phyloP scores from a whole-genome alignment of 2,797 vertebrate species.

The Urosaurus nigricauda region DNA sequence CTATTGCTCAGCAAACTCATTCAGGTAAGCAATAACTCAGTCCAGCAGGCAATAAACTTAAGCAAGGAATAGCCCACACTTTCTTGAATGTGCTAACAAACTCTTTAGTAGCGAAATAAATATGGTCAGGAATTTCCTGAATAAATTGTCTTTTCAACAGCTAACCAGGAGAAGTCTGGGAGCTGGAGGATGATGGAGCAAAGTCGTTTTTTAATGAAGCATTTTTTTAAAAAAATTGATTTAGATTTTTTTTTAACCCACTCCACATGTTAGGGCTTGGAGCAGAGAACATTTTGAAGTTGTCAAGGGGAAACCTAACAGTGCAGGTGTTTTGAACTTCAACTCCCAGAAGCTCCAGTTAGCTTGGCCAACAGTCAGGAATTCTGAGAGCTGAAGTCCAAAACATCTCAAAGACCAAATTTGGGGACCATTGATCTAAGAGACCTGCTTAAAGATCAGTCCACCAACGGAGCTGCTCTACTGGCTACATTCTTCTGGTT shows the following conservation, averaged over 20 bases:
- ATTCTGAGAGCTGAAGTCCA: no score
- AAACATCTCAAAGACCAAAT: no score
- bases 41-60: slow-evolving; percentile 77
- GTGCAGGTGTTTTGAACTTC: no score
- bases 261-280: neutral
- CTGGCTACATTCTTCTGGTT: no score
- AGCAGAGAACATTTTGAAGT: neutral
- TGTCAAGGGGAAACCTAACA: neutral
- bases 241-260: slow-evolving; percentile 5
- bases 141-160: slow-evolving; percentile 64
- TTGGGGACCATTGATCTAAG: no score
- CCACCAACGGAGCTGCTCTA: no score
- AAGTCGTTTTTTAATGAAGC: neutral
- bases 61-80: slow-evolving; percentile 72
- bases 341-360: no score
- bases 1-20: slow-evolving; percentile 79
- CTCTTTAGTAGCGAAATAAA: slow-evolving; percentile 78
- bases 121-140: slow-evolving; percentile 73
- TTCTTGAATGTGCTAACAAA: slow-evolving; percentile 78
- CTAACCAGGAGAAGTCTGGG: slow-evolving; percentile 28
- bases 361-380: no score
- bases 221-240: neutral
- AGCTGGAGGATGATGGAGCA: neutral
- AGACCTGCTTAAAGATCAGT: no score
- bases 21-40: slow-evolving; percentile 77